Evolutionary conservation across 1,140 invertebrate species (phyloP), one percentile per base, ranked within the genome.

Genomic region (Theocolax elegans): DNA sequence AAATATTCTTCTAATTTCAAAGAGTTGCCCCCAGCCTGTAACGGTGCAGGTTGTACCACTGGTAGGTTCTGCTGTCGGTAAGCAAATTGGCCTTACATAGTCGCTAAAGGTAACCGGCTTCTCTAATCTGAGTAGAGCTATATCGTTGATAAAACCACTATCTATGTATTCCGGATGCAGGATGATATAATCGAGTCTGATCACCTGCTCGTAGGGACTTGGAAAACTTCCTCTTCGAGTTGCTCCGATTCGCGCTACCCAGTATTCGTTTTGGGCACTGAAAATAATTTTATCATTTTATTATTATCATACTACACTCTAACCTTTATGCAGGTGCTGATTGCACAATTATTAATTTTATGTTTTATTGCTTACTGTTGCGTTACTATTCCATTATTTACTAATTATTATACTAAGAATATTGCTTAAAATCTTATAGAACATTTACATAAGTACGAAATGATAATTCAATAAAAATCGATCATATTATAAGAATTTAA

Each of bases 1-100:
- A 80, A 94, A 94, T 72, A 94, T 90, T 46, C 91, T 84, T 49
- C 92, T 92, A 70, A 92, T 89, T 86, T 95, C 93, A 75, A 91
- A 93, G 0, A 94, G 85, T 78, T 94, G 93, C 62, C 93, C 93
- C 93, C 93, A 95, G 4, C 93, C 93, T 1, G 94, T 89, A 2
- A 94, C 91, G 0, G 92, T 94, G 79, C 93, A 94, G 35, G 89
- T 87, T 0, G 88, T 86, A 0, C 91, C 91, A 73, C 91, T 89
- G 42, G 87, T 86, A 0, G 90, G 87, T 25, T 87, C 84, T 1
- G 82, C 75, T 29, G 86, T 81, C 12, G 88, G 84, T 29, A 94
- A 83, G 79, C 93, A 94, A 23, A 93, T 89, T 1, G 93, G 93
- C 51, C 93, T 85, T 4, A 94, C 90, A 53, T 92, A 91, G 74